Conservation (phyloP, 1,140 invertebrate genomes). For the Scaptodrosophila lebanonensis region DNA sequence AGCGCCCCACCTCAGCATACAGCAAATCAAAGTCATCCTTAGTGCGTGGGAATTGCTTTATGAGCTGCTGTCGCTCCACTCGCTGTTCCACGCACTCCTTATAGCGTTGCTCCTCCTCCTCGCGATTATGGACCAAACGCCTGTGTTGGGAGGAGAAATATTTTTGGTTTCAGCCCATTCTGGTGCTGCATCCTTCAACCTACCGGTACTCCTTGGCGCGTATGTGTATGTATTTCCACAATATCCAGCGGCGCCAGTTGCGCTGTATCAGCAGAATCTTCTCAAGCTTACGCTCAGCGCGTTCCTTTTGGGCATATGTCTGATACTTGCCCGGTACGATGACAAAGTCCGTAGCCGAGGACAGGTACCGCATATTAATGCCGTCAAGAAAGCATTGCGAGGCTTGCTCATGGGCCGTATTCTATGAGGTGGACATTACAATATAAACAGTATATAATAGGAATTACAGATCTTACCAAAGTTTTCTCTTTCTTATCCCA, state of each 20-base stretch:
- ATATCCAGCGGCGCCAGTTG: constrained; percentile 64
- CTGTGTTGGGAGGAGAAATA: constrained; percentile 14
- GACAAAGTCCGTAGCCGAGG: constrained; percentile 47
- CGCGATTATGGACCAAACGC: constrained; percentile 54
- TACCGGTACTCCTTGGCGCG: constrained; percentile 75
- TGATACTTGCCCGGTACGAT: constrained; percentile 67
- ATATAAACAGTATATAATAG: no score
- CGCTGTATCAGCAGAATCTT: constrained; percentile 72
- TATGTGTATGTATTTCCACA: constrained; percentile 66
- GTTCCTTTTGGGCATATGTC: constrained; percentile 59
- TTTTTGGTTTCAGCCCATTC: background rate
- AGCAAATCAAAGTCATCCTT: constrained; percentile 81
- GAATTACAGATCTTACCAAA: constrained; percentile 29
- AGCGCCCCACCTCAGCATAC: constrained; percentile 79
- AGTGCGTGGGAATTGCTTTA: constrained; percentile 79
- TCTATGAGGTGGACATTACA: no score
- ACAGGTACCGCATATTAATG: constrained; percentile 54
- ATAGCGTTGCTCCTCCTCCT: constrained; percentile 43
- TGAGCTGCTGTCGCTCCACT: constrained; percentile 75
- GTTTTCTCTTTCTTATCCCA: constrained; percentile 56
- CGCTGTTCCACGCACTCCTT: constrained; percentile 53
- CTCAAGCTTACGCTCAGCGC: constrained; percentile 47
- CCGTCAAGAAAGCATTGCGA: constrained; percentile 68
- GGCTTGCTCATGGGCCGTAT: constrained; percentile 66
- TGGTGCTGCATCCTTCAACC: constrained; percentile 32